Evolutionary conservation across 2,113 vertebrate genomes (phyloP), one percentile per base, ranked within the genome.

Genomic region (Hypomesus transpacificus): DNA sequence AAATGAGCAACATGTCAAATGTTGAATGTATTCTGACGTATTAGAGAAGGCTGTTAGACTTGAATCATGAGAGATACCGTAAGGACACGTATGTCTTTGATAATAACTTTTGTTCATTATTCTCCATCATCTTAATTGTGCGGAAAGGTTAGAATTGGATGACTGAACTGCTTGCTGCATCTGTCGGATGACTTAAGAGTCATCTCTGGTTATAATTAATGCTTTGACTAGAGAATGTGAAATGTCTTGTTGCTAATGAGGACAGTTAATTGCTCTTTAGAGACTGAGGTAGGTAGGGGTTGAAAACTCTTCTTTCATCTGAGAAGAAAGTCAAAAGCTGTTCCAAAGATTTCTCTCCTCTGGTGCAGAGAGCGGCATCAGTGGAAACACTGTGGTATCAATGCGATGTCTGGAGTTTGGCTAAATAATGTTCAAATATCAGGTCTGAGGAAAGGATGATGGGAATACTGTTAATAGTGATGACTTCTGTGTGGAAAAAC

Each of bases 151-250:
- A 79, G 61, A 69, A 66, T 58, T 5, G 65, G 22, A 54, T 76
- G 70, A 79, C 73, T 79, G 60, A 28, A 66, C 56, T 22, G 56
- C 81, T 82, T 69, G 74, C 51, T 76, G 66, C 77, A 70, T 75
- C 68, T 84, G 80, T 84, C 80, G 84, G 68, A 81, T 75, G 66
- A 82, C 71, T 78, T 87, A 57, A 57, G 75, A 83, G 59, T 52
- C 64, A 72, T 70, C 74, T 51, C 53, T 84, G 82, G 59, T 67
- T 66, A 73, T 82, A 84, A 89, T 87, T 84, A 85, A 80, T 28
- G 17, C 63, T 79, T 79, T 83, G 74, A 78, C 76, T 59, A 52
- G 46, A 73, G 78, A 70, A 60, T 63, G 64, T 66, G 68, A 86
- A 85, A 68, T 77, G 80, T 84, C 71, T 53, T 4, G 14, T 52